Conservation (phyloP, 1,140 invertebrate species). For the Cherax quadricarinatus region DNA sequence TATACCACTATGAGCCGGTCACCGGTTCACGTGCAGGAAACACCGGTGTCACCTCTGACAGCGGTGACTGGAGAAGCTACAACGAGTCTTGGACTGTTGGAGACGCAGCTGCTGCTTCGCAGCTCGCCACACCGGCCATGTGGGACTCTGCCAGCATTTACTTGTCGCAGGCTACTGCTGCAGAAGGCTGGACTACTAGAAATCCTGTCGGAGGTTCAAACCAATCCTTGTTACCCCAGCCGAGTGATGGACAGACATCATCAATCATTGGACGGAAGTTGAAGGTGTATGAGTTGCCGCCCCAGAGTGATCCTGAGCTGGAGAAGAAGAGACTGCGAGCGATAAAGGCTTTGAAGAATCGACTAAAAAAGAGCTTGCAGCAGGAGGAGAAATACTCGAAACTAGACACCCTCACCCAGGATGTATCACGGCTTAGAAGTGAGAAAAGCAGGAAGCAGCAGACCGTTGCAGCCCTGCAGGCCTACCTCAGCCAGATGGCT, state of each 20-base stretch:
- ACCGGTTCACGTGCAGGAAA: too few species aligned
- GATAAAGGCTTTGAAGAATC: conserved; percentile 10
- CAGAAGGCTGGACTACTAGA: background rate
- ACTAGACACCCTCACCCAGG: too few species aligned
- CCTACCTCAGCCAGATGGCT: too few species aligned
- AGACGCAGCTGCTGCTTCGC: background rate
- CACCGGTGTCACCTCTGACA: too few species aligned
- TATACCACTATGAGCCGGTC: too few species aligned
- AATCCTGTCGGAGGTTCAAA: background rate
- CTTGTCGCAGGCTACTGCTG: background rate
- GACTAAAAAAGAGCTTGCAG: background rate
- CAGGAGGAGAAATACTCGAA: background rate
- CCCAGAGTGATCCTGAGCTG: background rate
- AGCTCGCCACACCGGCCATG: background rate
- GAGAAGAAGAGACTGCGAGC: background rate
- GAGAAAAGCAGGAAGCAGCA: too few species aligned
- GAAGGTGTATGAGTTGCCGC: background rate
- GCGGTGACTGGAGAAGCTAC: too few species aligned
- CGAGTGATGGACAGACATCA: background rate
- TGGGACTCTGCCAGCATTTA: background rate
- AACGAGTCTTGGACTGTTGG: too few species aligned
- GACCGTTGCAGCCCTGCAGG: too few species aligned
- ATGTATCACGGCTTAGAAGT: too few species aligned
- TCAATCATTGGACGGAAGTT: background rate
- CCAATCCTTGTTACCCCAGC: background rate